phyloP scores from a whole-genome alignment of 2,113 vertebrate genomes.

The Cyprinodon tularosa region DNA sequence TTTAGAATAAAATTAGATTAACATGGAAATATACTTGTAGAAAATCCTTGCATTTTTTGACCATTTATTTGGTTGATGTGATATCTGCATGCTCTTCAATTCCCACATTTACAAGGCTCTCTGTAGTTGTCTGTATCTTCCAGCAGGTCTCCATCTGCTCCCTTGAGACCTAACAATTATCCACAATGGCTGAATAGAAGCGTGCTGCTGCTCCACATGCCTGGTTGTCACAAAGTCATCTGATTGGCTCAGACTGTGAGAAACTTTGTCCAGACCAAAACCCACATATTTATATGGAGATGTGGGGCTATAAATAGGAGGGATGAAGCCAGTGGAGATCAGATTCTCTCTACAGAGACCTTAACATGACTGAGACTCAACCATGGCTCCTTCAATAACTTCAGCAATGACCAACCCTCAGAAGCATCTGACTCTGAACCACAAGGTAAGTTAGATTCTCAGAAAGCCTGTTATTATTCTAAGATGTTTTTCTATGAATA shows the following conservation, averaged over 20 bases:
- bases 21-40: not conserved
- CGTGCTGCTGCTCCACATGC: constrained; percentile 2
- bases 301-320: constrained; percentile 67
- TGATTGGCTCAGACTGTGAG: constrained; percentile 73
- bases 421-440: constrained; percentile 24
- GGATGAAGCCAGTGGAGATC: constrained; percentile 51
- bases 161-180: constrained; percentile 47
- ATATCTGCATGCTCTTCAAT: constrained; percentile 47
- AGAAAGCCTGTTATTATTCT: not conserved
- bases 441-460: constrained; percentile 49
- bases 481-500: not conserved
- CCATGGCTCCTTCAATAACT: constrained; percentile 44
- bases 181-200: not conserved
- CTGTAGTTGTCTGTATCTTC: constrained; percentile 8
- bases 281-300: constrained; percentile 75
- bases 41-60: not conserved
- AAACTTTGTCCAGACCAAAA: constrained; percentile 56
- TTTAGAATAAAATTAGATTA: too few species aligned
- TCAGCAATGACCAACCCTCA: constrained; percentile 40
- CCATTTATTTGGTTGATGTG: not conserved
- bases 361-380: constrained; percentile 19
- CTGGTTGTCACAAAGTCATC: constrained; percentile 28
- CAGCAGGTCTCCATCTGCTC: constrained; percentile 53
- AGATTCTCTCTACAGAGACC: constrained; percentile 36
- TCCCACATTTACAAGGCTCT: constrained; percentile 56